These are phyloP conservation scores for Hemicordylus capensis DNA, from an alignment of 2,113 vertebrate genomes.

Conservation along the genomic window DNA sequence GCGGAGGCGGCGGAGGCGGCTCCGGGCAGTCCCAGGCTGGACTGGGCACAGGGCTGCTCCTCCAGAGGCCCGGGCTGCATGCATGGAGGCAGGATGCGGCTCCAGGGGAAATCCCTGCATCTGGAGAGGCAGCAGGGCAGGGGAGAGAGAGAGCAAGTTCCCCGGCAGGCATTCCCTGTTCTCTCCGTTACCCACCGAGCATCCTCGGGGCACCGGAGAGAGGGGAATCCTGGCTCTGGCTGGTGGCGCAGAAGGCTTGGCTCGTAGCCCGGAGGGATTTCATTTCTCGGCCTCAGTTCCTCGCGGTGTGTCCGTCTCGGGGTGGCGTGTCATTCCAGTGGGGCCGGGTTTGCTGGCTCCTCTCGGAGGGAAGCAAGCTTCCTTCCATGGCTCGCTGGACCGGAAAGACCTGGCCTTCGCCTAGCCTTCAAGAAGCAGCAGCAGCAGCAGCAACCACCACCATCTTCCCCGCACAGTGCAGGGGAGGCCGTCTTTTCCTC, in stretches of 20 bases:
- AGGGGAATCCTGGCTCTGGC: too few relatives aligned
- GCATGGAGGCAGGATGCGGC: neutral
- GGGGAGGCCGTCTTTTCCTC: neutral
- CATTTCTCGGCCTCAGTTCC: neutral
- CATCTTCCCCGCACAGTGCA: neutral
- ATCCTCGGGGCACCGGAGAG: neutral
- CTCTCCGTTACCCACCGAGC: neutral
- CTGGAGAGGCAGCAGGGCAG: neutral
- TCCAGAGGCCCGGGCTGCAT: neutral
- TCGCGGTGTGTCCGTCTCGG: neutral
- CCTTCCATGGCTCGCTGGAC: neutral
- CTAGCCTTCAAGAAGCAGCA: neutral
- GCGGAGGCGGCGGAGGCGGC: neutral
- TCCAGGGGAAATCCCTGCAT: neutral
- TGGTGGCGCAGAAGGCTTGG: neutral
- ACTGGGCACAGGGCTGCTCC: neutral
- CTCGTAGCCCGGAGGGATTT: neutral
- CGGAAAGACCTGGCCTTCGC: neutral
- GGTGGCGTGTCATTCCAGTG: neutral
- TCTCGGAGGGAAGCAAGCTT: neutral
- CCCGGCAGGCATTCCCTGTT: too few relatives aligned
- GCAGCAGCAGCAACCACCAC: too few relatives aligned
- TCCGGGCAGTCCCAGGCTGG: neutral
- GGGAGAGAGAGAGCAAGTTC: too few relatives aligned
- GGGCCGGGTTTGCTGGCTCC: too few relatives aligned